A percentile compares a stretch with the other conserved stretches of the same genome.
phyloP scores from a whole-genome alignment of 64 coral and sea anemone species.

The Actinia equina region DNA sequence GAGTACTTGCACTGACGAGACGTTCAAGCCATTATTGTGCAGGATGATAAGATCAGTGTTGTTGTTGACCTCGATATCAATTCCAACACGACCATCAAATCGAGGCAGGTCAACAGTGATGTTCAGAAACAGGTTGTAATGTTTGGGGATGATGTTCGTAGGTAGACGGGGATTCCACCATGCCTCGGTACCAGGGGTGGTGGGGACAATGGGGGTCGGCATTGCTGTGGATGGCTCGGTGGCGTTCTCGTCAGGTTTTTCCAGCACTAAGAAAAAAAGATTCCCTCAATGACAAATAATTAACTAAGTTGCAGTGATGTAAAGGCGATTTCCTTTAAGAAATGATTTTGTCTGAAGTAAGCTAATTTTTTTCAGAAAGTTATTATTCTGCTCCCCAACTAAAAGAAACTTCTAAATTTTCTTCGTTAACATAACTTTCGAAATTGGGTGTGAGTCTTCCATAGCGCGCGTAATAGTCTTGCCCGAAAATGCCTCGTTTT shows the following conservation, averaged over 20 bases:
- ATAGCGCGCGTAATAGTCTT: too few species aligned
- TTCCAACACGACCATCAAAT: constrained; percentile 68
- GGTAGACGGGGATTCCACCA: constrained; percentile 86
- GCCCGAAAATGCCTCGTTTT: too few species aligned
- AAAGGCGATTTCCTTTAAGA: too few species aligned
- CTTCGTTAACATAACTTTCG: too few species aligned
- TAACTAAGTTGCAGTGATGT: too few species aligned
- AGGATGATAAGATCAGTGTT: constrained; percentile 50
- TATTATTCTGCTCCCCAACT: too few species aligned
- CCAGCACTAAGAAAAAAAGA: too few species aligned
- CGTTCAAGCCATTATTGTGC: constrained; percentile 45
- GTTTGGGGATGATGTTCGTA: constrained; percentile 41
- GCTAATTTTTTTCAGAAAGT: too few species aligned
- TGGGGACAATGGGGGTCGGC: neutral
- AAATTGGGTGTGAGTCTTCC: too few species aligned
- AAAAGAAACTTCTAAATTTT: too few species aligned
- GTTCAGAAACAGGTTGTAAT: constrained; percentile 67
- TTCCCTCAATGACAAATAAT: too few species aligned
- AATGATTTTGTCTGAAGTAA: too few species aligned
- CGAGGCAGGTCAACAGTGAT: constrained; percentile 56
- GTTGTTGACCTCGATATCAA: constrained; percentile 48
- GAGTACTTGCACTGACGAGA: neutral
- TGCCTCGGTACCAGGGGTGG: constrained; percentile 52
- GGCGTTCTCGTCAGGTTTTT: neutral
- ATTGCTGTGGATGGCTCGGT: neutral